phyloP scores from a whole-genome alignment of 2,113 vertebrate species.

The Oceanites oceanicus region DNA sequence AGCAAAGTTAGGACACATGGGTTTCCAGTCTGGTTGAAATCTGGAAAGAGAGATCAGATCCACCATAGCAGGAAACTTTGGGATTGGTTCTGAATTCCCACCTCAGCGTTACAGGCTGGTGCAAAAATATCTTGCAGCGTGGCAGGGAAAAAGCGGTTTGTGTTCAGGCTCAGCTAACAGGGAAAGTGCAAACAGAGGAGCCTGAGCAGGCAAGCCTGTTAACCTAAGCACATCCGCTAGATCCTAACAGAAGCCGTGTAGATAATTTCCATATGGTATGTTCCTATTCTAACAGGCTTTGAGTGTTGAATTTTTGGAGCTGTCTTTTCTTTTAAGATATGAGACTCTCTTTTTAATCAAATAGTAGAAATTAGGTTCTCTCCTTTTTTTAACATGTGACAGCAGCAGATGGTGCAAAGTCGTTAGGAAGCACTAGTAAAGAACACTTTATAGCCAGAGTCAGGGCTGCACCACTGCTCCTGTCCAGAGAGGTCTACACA shows the following conservation, averaged over 20 bases:
- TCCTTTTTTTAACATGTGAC: not conserved
- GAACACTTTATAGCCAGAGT: not conserved
- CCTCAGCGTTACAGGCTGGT: not conserved
- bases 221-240: not conserved
- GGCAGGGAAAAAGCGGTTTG: not conserved
- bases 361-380: not conserved
- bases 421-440: not conserved
- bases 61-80: not conserved
- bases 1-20: accelerated
- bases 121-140: not conserved
- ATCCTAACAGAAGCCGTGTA: not conserved
- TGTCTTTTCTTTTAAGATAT: not conserved
- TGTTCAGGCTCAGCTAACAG: not conserved
- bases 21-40: not conserved
- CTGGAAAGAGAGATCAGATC: not conserved
- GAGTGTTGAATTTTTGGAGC: not conserved
- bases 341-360: not conserved
- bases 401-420: not conserved
- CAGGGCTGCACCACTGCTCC: not conserved
- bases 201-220: not conserved
- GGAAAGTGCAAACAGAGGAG: not conserved
- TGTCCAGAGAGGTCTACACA: not conserved
- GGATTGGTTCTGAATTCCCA: not conserved
- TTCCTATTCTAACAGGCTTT: not conserved
- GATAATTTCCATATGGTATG: not conserved